These are phyloP conservation scores for Empis livida DNA, from an alignment of 2,888 invertebrate genomes.

Conservation along the genomic window DNA sequence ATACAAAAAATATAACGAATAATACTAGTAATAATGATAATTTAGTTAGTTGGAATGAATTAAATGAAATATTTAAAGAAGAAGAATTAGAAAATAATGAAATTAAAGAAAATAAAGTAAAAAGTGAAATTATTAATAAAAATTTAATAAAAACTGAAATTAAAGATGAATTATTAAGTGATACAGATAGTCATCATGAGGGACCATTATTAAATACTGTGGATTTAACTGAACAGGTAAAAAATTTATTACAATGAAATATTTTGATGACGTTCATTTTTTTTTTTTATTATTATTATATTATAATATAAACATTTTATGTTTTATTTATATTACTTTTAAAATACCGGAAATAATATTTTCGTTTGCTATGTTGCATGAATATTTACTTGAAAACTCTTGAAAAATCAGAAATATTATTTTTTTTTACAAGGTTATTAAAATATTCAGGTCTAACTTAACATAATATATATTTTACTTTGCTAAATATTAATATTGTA, in stretches of 20 bases:
- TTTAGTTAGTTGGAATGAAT: conserved; percentile 10
- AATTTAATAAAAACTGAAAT: conserved; percentile 12
- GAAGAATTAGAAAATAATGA: background rate
- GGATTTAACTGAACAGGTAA: background rate
- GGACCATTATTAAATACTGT: background rate
- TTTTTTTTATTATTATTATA: no score
- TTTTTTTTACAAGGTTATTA: no score
- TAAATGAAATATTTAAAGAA: conserved; percentile 4
- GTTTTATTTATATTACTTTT: no score
- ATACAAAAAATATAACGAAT: conserved; percentile 14
- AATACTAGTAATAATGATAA: background rate
- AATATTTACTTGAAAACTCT: background rate
- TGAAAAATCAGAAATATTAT: no score
- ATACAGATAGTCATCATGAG: background rate
- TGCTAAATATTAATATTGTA: no score
- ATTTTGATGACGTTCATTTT: no score
- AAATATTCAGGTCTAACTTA: no score
- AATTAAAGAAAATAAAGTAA: conserved; percentile 1
- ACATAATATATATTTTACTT: no score
- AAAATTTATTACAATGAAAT: background rate
- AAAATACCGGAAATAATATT: background rate
- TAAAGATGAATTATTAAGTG: background rate
- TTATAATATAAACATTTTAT: no score
- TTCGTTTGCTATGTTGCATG: conserved; percentile 7
- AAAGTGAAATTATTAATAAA: conserved; percentile 22